phyloP scores from a whole-genome alignment of 1,140 invertebrate genomes.

The Centruroides vittatus region DNA sequence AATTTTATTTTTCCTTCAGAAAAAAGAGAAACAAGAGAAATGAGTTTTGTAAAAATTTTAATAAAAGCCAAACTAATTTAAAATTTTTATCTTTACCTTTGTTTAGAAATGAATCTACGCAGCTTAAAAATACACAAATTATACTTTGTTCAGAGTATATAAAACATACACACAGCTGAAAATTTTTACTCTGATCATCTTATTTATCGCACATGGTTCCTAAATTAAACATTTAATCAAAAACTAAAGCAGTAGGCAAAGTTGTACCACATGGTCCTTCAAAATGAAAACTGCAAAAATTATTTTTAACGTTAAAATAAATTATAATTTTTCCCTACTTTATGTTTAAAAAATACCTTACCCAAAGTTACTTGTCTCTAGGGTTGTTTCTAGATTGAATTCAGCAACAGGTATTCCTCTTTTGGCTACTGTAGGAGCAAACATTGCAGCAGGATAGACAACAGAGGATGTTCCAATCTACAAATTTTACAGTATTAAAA shows the following conservation, averaged over 20 bases:
- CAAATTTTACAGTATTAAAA: background rate
- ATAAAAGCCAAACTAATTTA: no score
- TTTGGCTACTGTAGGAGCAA: constrained; percentile 59
- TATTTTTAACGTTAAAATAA: background rate
- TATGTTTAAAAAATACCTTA: constrained; percentile 28
- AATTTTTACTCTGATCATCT: no score
- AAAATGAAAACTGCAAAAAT: constrained; percentile 10
- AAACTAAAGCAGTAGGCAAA: constrained; percentile 6
- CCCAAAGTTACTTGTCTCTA: constrained; percentile 50
- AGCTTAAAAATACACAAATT: no score
- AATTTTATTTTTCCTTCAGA: no score
- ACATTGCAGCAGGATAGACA: constrained; percentile 84
- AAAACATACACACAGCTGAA: no score
- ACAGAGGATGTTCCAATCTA: constrained; percentile 61
- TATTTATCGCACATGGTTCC: no score
- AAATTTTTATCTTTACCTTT: no score
- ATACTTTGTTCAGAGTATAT: no score
- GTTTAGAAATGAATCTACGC: no score
- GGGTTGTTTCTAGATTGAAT: constrained; percentile 71
- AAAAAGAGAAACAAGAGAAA: no score
- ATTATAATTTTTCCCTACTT: background rate
- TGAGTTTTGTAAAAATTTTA: no score
- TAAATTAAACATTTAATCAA: no score
- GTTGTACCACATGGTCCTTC: constrained; percentile 12
- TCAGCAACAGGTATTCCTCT: constrained; percentile 70